Evolutionary conservation across 2,797 vertebrate genomes (phyloP).

Genomic region (Tangara arthus): DNA sequence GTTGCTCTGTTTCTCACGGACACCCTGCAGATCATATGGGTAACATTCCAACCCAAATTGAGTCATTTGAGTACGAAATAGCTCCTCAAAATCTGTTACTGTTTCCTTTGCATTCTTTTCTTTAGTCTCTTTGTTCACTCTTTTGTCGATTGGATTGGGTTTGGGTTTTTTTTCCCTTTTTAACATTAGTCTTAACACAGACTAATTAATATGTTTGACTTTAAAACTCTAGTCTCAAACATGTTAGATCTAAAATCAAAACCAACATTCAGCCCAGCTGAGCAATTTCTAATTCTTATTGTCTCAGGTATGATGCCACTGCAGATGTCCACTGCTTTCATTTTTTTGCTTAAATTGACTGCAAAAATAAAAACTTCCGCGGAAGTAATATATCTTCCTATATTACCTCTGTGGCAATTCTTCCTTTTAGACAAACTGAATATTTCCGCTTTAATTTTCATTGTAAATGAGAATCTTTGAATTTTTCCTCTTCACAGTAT

Average conservation of each 20-base stretch:
- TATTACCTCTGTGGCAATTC: neutral
- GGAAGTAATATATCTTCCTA: neutral
- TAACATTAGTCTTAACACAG: neutral
- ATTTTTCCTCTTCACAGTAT: neutral
- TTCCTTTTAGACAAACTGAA: neutral
- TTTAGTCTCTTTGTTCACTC: neutral
- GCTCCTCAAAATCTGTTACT: slow-evolving; percentile 41
- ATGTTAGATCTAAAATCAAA: neutral
- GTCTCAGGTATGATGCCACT: neutral
- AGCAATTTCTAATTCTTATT: neutral
- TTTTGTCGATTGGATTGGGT: neutral
- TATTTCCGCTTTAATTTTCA: neutral
- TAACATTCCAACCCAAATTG: slow-evolving; percentile 44
- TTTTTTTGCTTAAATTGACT: neutral
- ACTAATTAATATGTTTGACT: neutral
- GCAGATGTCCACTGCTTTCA: neutral
- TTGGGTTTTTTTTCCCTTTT: neutral
- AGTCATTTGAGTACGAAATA: slow-evolving; percentile 38
- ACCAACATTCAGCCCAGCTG: neutral
- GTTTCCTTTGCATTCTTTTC: neutral
- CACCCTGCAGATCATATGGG: slow-evolving; percentile 38
- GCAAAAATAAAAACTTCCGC: neutral
- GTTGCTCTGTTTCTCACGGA: slow-evolving; percentile 55
- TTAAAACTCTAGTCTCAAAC: neutral
- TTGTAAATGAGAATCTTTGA: neutral